A percentile compares a stretch with the other conserved stretches of the same genome.
phyloP scores from a whole-genome alignment of 1,140 invertebrate species.

The Holotrichia oblita region DNA sequence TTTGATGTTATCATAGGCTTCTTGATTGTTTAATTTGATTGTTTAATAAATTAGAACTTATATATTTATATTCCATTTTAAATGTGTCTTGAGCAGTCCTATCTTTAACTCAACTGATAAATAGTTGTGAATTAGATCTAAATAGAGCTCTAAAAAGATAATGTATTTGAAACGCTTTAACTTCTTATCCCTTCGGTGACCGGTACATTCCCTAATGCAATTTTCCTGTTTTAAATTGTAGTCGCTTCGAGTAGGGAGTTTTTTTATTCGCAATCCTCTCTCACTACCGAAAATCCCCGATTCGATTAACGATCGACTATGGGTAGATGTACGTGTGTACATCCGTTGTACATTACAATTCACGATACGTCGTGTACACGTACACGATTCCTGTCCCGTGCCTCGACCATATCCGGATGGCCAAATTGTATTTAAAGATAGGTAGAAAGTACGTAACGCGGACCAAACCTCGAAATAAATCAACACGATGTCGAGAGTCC shows the following conservation, averaged over 20 bases:
- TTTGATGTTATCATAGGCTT: too few species aligned
- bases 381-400: background rate
- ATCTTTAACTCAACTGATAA: too few species aligned
- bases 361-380: background rate
- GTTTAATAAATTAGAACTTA: too few species aligned
- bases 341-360: background rate
- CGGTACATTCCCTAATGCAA: slow-evolving; percentile 1
- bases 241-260: background rate
- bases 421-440: background rate
- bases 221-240: slow-evolving; percentile 8
- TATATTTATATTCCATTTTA: too few species aligned
- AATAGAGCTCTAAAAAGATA: too few species aligned
- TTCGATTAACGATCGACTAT: background rate
- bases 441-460: background rate
- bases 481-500: background rate
- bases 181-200: too few species aligned
- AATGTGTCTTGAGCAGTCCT: too few species aligned
- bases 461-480: slow-evolving; percentile 7
- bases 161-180: too few species aligned
- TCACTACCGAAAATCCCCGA: background rate
- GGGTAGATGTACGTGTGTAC: background rate
- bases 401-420: background rate
- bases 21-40: too few species aligned
- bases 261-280: background rate
- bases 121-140: too few species aligned